These are phyloP conservation scores for Melanerpes formicivorus DNA, from an alignment of 2,113 vertebrate species.

Conservation along the genomic window DNA sequence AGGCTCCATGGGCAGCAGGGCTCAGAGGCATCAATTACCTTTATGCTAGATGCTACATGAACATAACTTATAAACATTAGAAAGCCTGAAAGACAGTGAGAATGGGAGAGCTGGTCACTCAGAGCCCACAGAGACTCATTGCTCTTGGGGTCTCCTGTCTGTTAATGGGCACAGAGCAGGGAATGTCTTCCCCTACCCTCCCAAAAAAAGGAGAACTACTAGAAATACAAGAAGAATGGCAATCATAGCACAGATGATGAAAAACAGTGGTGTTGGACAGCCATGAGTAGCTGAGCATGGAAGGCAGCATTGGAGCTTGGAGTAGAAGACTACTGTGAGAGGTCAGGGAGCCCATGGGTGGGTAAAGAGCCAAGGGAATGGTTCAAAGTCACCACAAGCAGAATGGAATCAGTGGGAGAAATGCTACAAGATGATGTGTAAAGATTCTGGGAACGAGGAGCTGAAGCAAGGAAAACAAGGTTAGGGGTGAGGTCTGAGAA, in stretches of 20 bases:
- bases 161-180: neutral
- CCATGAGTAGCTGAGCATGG: neutral
- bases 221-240: neutral
- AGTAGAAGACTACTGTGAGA: fast-evolving
- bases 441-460: neutral
- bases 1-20: neutral
- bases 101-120: neutral
- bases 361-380: neutral
- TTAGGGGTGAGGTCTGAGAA: neutral
- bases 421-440: fast-evolving
- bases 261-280: neutral
- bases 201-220: neutral
- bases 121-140: fast-evolving
- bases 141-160: neutral
- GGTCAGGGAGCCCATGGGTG: neutral
- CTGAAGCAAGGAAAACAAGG: neutral
- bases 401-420: fast-evolving
- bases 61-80: neutral
- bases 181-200: fast-evolving
- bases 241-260: neutral
- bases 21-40: neutral
- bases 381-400: neutral
- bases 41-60: neutral
- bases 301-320: neutral
- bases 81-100: neutral